Conservation (phyloP, 2,888 invertebrate genomes). For the Lissonota sp. region DNA sequence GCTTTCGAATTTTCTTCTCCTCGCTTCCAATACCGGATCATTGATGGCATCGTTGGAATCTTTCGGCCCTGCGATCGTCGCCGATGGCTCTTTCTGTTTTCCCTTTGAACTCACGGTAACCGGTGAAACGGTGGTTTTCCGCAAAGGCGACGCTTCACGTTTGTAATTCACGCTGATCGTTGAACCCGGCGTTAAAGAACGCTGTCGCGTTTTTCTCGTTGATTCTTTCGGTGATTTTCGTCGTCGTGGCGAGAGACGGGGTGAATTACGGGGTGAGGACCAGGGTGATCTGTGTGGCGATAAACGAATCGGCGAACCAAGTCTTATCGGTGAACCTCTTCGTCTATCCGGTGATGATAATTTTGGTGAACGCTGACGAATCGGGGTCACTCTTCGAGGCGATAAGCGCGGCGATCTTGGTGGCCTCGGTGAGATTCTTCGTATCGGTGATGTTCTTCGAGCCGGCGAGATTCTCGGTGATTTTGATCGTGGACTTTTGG, state of each 20-base stretch:
- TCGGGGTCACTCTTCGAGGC: conserved; percentile 67
- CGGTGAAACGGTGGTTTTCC: conserved; percentile 64
- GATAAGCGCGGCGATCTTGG: conserved; percentile 73
- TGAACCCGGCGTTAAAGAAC: background rate
- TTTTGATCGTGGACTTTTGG: conserved; percentile 68
- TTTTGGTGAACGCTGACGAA: conserved; percentile 70
- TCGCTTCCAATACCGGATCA: conserved; percentile 85
- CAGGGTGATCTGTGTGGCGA: conserved; percentile 73
- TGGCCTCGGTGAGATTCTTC: conserved; percentile 66
- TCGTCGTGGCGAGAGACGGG: conserved; percentile 74
- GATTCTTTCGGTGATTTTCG: conserved; percentile 75
- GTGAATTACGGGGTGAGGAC: conserved; percentile 73
- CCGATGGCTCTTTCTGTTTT: conserved; percentile 62
- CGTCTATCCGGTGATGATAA: conserved; percentile 69
- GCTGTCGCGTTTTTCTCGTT: conserved; percentile 64
- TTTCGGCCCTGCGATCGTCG: conserved; percentile 37
- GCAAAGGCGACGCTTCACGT: conserved; percentile 66
- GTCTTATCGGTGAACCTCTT: conserved; percentile 60
- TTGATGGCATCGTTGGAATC: conserved; percentile 68
- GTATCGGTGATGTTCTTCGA: conserved; percentile 66
- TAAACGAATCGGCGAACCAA: conserved; percentile 71
- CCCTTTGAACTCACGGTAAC: conserved; percentile 44
- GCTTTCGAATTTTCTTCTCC: conserved; percentile 85
- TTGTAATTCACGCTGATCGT: conserved; percentile 48
- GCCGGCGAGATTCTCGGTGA: conserved; percentile 73